Evolutionary conservation across 2,888 invertebrate species (phyloP).

Genomic region (Pemphredon lugubris): DNA sequence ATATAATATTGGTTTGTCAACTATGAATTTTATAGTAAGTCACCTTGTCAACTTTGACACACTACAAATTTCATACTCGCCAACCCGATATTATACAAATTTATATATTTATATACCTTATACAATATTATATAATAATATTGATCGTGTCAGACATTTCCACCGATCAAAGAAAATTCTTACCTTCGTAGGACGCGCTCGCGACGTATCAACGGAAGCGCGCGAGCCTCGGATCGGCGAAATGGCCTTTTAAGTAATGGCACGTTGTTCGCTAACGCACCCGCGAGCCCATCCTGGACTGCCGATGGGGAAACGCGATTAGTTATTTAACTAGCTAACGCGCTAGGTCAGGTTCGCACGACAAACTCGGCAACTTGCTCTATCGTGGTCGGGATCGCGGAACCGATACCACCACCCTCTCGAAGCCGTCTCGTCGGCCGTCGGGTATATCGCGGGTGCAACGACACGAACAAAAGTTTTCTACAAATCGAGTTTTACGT

Average conservation of each 20-base stretch:
- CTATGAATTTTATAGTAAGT: too few species aligned
- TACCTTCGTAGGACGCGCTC: too few species aligned
- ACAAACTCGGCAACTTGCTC: slow-evolving; percentile 45
- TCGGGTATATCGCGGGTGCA: too few species aligned
- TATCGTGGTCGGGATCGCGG: slow-evolving; percentile 46
- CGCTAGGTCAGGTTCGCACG: slow-evolving; percentile 62
- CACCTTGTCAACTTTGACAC: too few species aligned
- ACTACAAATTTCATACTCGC: too few species aligned
- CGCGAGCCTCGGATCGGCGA: not conserved
- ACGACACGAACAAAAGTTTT: not conserved
- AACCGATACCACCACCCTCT: slow-evolving; percentile 19
- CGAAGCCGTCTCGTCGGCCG: not conserved
- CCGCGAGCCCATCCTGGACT: slow-evolving; percentile 25
- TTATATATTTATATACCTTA: too few species aligned
- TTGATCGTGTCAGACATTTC: too few species aligned
- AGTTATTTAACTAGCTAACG: slow-evolving; percentile 47
- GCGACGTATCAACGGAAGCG: too few species aligned
- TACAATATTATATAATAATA: too few species aligned
- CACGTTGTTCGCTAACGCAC: slow-evolving; percentile 11
- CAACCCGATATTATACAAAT: too few species aligned
- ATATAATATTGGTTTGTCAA: too few species aligned
- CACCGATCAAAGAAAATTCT: too few species aligned
- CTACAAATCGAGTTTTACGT: not conserved
- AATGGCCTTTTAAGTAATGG: slow-evolving; percentile 18
- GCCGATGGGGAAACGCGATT: slow-evolving; percentile 55